Conservation (phyloP, 2,888 invertebrate genomes). For the Mycalesis mineus region DNA sequence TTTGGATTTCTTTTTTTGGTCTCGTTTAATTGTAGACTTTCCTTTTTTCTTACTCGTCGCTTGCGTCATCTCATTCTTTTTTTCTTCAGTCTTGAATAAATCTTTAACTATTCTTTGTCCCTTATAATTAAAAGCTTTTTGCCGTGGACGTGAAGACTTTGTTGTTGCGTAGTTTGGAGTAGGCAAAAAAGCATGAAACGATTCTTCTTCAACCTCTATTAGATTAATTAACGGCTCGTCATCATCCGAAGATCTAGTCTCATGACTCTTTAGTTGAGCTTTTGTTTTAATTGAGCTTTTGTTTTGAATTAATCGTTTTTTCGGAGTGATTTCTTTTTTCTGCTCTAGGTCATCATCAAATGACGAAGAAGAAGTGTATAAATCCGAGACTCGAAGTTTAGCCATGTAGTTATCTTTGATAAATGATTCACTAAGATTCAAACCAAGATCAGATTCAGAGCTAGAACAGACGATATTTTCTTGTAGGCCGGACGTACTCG, state of each 20-base stretch:
- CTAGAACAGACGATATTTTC: conserved; percentile 20
- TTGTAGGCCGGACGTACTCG: conserved; percentile 31
- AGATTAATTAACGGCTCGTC: conserved; percentile 27
- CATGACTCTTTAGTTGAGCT: conserved; percentile 26
- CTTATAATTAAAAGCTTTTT: conserved; percentile 30
- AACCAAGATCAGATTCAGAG: conserved; percentile 32
- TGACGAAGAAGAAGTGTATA: conserved; percentile 26
- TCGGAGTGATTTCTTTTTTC: conserved; percentile 30
- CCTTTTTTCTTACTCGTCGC: conserved; percentile 27
- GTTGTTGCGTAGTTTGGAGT: conserved; percentile 15
- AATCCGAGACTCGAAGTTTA: conserved; percentile 28
- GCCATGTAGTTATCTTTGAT: conserved; percentile 22
- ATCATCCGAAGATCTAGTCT: conserved; percentile 22
- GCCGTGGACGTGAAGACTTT: conserved; percentile 10
- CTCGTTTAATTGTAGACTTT: not conserved
- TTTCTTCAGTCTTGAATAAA: conserved; percentile 32
- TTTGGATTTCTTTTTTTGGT: conserved; percentile 19
- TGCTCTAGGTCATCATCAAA: conserved; percentile 27
- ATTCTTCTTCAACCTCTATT: conserved; percentile 28
- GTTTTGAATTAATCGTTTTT: conserved; percentile 19
- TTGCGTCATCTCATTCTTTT: conserved; percentile 26
- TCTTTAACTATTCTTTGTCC: conserved; percentile 31
- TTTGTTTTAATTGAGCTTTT: too few species aligned
- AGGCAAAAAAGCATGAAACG: conserved; percentile 28
- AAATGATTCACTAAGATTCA: conserved; percentile 33